Percentiles rank a stretch among this genome's conserved stretches.
Evolutionary conservation across 1,140 invertebrate genomes (phyloP).

Genomic region (Linepithema humile): DNA sequence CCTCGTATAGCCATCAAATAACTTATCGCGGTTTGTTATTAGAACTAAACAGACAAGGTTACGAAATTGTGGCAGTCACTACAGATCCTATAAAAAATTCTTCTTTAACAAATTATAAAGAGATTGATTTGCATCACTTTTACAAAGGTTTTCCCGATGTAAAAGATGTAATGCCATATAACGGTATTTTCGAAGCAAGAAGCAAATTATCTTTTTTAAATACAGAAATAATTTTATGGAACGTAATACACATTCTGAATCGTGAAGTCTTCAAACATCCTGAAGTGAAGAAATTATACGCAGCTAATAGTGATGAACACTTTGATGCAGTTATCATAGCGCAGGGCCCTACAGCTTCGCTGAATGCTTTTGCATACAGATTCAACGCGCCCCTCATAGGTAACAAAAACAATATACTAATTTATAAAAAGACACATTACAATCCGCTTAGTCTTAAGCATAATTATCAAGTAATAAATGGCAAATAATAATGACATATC

Average conservation of each 20-base stretch:
- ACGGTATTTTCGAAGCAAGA: accelerated
- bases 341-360: background rate
- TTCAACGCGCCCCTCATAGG: constrained; percentile 56
- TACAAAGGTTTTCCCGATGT: background rate
- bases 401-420: constrained; percentile 14
- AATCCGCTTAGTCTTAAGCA: background rate
- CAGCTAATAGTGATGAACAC: background rate
- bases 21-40: background rate
- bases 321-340: constrained; percentile 51
- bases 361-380: constrained; percentile 43
- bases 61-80: constrained; percentile 51
- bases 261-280: background rate
- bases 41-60: constrained; percentile 34
- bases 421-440: background rate
- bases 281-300: constrained; percentile 29
- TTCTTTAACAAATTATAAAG: constrained; percentile 34
- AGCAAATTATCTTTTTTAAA: background rate
- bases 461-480: background rate
- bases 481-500: background rate
- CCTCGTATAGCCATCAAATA: constrained; percentile 54
- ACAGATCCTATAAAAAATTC: constrained; percentile 4
- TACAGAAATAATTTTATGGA: background rate
- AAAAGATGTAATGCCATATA: background rate
- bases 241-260: background rate
- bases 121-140: constrained; percentile 24